Evolutionary conservation across 2,888 invertebrate genomes (phyloP), one percentile per base, ranked within the genome.

Genomic region (Steromphala cineraria): DNA sequence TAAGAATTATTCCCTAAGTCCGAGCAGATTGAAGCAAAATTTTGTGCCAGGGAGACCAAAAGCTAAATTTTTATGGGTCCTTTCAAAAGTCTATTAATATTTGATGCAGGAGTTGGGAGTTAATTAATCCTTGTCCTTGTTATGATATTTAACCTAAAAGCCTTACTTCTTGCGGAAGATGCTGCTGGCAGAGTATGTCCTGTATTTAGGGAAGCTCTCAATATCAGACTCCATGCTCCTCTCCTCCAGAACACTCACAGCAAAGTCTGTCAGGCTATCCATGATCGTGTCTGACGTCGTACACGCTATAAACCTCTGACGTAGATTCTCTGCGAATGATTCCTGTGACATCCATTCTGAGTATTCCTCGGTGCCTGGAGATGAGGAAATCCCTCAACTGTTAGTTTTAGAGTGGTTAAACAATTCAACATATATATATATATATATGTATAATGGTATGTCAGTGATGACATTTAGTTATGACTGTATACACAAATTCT

Each of bases 301-400:
- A 36, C 89, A 84, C 21, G 84, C 82, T 5, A 92, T 82, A 83
- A 89, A 92, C 1, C 82, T 79, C 17, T 87, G 79, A 0, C 89
- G 82, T 15, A 89, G 81, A 56, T 86, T 89, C 62, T 89, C 87
- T 13, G 89, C 87, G 80, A 91, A 90, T 2, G 88, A 83, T 71
- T 91, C 90, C 78, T 91, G 90, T 24, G 84, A 80, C 31, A 90
- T 78, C 90, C 90, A 90, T 53, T 91, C 90, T 31, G 81, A 83
- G 78, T 89, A 90, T 28, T 89, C 88, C 55, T 87, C 87, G 1
- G 85, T 87, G 55, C 87, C 90, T 91, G 84, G 55, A 56, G 77
- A 28, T 53, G 4, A 13, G 67, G 40, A 81, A 78, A 75, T 10
- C 46, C 36, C 36, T 36, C 10, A 46, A 46, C 17, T 8, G 15